A percentile compares a stretch with the other conserved stretches of the same genome.
Conservation (phyloP, 2,113 vertebrate genomes). For the Progne subis region DNA sequence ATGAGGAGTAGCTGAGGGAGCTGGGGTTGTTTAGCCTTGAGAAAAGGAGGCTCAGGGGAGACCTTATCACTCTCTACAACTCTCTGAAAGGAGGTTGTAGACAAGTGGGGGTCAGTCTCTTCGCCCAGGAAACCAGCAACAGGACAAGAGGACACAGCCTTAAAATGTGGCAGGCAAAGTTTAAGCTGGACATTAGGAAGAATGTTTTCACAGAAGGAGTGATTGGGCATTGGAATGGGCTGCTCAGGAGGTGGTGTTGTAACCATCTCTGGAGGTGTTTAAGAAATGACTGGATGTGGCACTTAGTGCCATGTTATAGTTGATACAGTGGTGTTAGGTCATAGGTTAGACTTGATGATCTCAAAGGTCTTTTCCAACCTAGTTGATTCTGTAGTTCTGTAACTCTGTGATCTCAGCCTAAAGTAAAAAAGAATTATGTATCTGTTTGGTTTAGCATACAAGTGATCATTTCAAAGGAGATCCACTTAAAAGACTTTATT, state of each 20-base stretch:
- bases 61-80: not conserved
- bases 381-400: not conserved
- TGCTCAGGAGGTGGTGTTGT: not conserved
- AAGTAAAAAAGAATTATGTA: not conserved
- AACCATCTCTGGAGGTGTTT: not conserved
- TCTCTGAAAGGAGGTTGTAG: not conserved
- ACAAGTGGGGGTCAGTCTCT: not conserved
- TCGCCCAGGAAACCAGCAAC: not conserved
- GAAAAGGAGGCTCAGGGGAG: not conserved
- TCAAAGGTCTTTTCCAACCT: not conserved
- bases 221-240: not conserved
- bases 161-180: not conserved
- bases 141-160: not conserved
- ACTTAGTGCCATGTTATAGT: not conserved
- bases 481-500: not conserved
- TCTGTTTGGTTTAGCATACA: not conserved
- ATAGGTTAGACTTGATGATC: not conserved
- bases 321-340: not conserved
- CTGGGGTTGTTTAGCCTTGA: not conserved
- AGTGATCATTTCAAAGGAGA: not conserved
- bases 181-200: not conserved
- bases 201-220: not conserved
- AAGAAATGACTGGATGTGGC: not conserved
- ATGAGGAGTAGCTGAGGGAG: fast-evolving
- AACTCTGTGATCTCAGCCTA: not conserved